Evolutionary conservation across 2,797 vertebrate species (phyloP).

Genomic region (Peromyscus aztecus): DNA sequence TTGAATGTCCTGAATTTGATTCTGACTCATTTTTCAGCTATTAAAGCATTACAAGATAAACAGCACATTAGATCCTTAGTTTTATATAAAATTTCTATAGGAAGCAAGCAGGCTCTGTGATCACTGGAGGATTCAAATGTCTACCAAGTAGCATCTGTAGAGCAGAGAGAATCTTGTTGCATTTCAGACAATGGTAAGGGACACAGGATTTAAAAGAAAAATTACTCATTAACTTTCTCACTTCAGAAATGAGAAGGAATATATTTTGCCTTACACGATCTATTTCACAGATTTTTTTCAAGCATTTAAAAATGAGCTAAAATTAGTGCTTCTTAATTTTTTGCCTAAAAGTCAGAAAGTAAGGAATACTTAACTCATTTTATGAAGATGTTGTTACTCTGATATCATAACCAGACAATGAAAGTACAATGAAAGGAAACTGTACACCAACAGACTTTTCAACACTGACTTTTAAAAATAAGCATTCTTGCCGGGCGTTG

Average conservation of each 20-base stretch:
- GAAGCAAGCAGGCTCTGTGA: not conserved
- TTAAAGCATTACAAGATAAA: slow-evolving; percentile 21
- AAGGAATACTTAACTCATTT: not conserved
- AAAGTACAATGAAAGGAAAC: not conserved
- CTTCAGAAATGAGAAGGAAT: not conserved
- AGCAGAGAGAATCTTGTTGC: not conserved
- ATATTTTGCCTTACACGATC: not conserved
- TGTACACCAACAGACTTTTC: not conserved
- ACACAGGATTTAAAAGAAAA: not conserved
- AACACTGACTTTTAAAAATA: not conserved
- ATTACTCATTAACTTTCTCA: not conserved
- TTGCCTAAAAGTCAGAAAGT: not conserved
- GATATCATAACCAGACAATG: not conserved
- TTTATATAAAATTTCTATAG: slow-evolving; percentile 44
- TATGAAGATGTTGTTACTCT: not conserved
- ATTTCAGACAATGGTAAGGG: not conserved
- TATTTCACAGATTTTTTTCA: not conserved
- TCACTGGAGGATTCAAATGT: not conserved
- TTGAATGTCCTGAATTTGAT: slow-evolving; percentile 10
- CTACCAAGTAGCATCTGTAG: not conserved
- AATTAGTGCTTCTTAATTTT: not conserved
- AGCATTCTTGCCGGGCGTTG: too few species aligned
- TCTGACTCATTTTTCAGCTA: slow-evolving; percentile 57
- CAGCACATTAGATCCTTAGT: not conserved
- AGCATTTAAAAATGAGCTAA: not conserved